Percentiles rank a stretch among this genome's conserved stretches.
Evolutionary conservation across 2,888 invertebrate species (phyloP).

Genomic region (Rugalucina vietnamica): DNA sequence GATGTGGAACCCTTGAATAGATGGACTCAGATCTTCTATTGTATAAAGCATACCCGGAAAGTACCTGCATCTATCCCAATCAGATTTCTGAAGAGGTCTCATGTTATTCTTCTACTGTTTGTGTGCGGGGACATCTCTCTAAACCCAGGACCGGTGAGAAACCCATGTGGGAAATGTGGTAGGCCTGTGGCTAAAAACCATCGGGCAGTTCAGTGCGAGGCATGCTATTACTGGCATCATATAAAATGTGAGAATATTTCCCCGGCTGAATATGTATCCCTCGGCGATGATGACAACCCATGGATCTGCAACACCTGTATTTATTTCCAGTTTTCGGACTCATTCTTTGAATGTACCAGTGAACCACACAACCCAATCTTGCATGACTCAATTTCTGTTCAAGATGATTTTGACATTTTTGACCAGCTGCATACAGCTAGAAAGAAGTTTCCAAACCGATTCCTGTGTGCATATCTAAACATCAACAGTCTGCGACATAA

Average conservation of each 20-base stretch:
- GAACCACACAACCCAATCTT: neutral
- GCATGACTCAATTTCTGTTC: no score
- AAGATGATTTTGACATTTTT: neutral
- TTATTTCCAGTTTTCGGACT: conserved; percentile 31
- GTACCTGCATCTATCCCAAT: neutral
- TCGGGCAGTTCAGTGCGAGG: conserved; percentile 23
- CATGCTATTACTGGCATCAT: conserved; percentile 24
- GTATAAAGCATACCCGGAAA: neutral
- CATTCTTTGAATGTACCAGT: conserved; percentile 12
- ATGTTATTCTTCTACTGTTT: no score
- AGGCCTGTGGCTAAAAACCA: conserved; percentile 28
- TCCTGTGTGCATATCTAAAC: conserved; percentile 22
- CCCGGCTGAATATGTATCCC: conserved; percentile 1
- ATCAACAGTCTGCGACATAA: conserved; percentile 40
- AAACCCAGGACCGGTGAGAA: conserved; percentile 3
- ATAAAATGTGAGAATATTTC: conserved; percentile 16
- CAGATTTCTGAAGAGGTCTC: neutral
- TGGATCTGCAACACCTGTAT: conserved; percentile 24
- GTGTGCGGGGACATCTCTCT: neutral
- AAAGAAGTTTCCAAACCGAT: conserved; percentile 18
- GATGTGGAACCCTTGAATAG: neutral
- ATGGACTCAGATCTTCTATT: neutral
- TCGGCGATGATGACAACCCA: conserved; percentile 3
- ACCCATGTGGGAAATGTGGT: conserved; percentile 13
- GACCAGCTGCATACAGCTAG: neutral